Conservation (phyloP, 1,140 invertebrate genomes). For the Lepidostoma basale region DNA sequence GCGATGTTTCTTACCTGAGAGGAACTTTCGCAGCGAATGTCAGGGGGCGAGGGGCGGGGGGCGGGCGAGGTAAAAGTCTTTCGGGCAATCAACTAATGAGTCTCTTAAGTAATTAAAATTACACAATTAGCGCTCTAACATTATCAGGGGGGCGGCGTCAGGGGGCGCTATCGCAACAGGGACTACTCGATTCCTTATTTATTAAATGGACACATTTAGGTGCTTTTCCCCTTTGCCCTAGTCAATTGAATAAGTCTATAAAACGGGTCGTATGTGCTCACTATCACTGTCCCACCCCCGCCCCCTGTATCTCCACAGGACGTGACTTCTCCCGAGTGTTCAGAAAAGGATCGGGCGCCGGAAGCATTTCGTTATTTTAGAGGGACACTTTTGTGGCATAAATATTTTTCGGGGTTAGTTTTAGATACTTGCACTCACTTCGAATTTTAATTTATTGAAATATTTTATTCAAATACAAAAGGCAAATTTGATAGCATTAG, state of each 20-base stretch:
- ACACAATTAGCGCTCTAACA: constrained; percentile 44
- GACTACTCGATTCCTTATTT: neutral
- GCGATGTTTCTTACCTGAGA: neutral
- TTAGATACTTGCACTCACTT: no score
- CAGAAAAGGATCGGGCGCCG: no score
- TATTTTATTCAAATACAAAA: no score
- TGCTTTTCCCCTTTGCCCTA: neutral
- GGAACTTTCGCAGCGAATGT: constrained; percentile 22
- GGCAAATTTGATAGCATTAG: no score
- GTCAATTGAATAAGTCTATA: neutral
- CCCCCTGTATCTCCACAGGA: neutral
- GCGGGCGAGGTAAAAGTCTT: constrained; percentile 37
- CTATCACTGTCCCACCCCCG: neutral
- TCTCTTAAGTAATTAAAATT: constrained; percentile 46
- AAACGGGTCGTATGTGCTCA: neutral
- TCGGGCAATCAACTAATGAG: constrained; percentile 46
- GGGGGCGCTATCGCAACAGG: neutral
- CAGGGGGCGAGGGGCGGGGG: constrained; percentile 19
- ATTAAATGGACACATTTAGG: neutral
- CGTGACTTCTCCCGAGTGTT: neutral
- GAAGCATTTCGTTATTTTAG: no score
- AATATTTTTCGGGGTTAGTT: no score
- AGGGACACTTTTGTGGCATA: no score
- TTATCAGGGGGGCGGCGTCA: constrained; percentile 17
- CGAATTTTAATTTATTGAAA: no score